Evolutionary conservation across 2,113 vertebrate species (phyloP).

Genomic region (Corythaeola cristata): DNA sequence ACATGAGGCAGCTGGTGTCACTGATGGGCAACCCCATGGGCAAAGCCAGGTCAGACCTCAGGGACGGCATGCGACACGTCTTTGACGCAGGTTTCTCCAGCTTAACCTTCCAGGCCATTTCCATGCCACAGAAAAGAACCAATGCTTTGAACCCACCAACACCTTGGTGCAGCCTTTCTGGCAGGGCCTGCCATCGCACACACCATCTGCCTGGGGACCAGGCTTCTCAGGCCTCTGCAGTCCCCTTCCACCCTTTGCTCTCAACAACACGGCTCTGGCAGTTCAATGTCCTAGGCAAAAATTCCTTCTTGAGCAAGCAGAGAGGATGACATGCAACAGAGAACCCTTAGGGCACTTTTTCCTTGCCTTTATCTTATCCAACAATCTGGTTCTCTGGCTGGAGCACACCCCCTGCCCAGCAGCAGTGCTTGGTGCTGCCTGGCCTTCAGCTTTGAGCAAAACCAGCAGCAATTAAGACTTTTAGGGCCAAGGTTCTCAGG

Average conservation of each 20-base stretch:
- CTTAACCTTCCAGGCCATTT: not conserved
- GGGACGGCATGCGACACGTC: rapidly evolving
- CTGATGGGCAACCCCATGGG: rapidly evolving
- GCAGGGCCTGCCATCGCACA: rapidly evolving
- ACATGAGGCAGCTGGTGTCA: not conserved
- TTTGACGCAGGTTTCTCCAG: rapidly evolving
- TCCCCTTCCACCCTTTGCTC: not conserved
- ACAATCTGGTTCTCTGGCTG: rapidly evolving
- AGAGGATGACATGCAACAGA: not conserved
- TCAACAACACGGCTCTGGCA: rapidly evolving
- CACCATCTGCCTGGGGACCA: not conserved
- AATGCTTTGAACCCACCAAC: rapidly evolving
- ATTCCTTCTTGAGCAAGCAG: not conserved
- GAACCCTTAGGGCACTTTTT: not conserved
- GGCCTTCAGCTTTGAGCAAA: not conserved
- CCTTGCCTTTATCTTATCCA: not conserved
- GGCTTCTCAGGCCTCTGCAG: not conserved
- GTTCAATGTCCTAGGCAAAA: not conserved
- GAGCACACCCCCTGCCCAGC: not conserved
- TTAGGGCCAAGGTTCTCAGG: not conserved
- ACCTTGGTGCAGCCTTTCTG: not conserved
- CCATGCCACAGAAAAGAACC: rapidly evolving
- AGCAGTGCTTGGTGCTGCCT: not conserved
- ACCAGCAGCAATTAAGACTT: not conserved
- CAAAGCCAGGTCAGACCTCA: rapidly evolving